Evolutionary conservation across 1,140 invertebrate species (phyloP).

Genomic region (Pseudomyrmex flavicornis): DNA sequence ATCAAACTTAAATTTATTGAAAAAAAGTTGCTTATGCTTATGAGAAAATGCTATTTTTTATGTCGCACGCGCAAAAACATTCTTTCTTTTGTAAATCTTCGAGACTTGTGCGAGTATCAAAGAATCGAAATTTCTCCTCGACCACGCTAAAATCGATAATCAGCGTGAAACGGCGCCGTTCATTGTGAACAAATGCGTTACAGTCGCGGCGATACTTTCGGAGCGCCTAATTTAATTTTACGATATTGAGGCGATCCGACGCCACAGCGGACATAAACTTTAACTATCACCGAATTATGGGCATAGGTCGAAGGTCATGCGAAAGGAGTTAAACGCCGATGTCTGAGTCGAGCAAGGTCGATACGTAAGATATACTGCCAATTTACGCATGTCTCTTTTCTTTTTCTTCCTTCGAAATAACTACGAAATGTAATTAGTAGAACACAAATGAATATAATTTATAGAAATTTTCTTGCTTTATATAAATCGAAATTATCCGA

Average conservation of each 20-base stretch:
- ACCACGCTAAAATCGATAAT: conserved; percentile 44
- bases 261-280: conserved; percentile 28
- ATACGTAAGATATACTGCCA: neutral
- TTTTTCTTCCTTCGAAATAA: too few species aligned
- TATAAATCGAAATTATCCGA: too few species aligned
- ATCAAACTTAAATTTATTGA: neutral
- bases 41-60: neutral
- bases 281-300: conserved; percentile 38
- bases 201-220: conserved; percentile 36
- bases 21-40: too few species aligned
- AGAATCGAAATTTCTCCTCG: conserved; percentile 21
- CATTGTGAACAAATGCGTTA: conserved; percentile 39
- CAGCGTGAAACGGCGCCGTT: conserved; percentile 42
- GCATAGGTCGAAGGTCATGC: conserved; percentile 58
- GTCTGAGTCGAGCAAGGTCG: neutral
- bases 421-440: too few species aligned
- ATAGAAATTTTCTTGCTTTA: too few species aligned
- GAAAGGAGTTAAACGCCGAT: conserved; percentile 38
- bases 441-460: too few species aligned
- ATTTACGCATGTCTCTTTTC: neutral
- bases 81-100: conserved; percentile 21
- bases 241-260: conserved; percentile 23
- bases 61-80: neutral
- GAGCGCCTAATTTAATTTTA: conserved; percentile 57
- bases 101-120: conserved; percentile 1